Evolutionary conservation across 2,888 invertebrate genomes (phyloP), one percentile per base, ranked within the genome.

Genomic region (Melanostoma mellinum): DNA sequence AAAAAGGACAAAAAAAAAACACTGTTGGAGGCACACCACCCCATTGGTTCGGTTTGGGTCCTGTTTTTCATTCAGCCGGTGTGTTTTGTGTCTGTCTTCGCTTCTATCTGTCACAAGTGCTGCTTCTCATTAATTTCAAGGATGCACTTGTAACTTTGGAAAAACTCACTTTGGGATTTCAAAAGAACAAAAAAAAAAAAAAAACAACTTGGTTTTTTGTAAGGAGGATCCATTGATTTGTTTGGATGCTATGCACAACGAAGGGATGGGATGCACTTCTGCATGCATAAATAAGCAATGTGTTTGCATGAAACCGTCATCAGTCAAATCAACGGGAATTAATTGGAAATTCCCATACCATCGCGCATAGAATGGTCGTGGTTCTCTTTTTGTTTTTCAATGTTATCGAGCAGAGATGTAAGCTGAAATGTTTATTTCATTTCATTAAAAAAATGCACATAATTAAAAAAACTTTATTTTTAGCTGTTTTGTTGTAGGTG

Each of bases 91-190:
- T 60, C 67, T 65, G 52, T 44, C 5, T 30, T 55, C 35, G 46
- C 10, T 55, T 77, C 48, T 76, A 50, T 55, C 36, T 77, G 72
- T 73, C 78, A 78, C 63, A 78, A 78, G 82, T 73, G 68, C 77
- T 73, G 82, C 48, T 69, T 73, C 77, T 78, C 78, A 78, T 78
- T 78, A 73, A 73, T 63, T 78, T 73, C 73, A 44, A 78, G 82
- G 60, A 68, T 82, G 58, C 63, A 77, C 68, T 77, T 46, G 72
- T 61, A 68, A 50, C 60, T 72, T 81, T 67, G 10, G 42, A 10
- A 35, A 30, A 35, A 80, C 30, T 61, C 44, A 36, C 38, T 60
- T 48, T 32, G 60, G 61, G 68, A 40, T 46, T 77, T 40, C 9
- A 61, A 63, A 56, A 55, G 1, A 56, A 33, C 4, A 48, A 1